Conservation (phyloP, 2,888 invertebrate species). For the Tinea pellionella region DNA sequence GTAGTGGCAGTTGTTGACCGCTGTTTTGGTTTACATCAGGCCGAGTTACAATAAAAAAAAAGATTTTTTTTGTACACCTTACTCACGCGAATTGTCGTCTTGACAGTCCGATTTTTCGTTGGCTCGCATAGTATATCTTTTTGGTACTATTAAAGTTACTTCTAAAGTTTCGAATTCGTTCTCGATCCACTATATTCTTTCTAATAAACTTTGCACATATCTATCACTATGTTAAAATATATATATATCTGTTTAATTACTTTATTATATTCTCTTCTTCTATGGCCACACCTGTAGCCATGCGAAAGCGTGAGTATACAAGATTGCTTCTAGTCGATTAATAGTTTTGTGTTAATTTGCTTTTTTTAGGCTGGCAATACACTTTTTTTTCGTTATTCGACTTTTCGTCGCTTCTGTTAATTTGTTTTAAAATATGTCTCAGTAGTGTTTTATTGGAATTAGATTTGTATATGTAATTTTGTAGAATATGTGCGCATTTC, state of each 20-base stretch:
- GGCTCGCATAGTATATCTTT: no score
- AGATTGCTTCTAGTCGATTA: conserved; percentile 43
- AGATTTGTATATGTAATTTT: not conserved
- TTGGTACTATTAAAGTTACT: no score
- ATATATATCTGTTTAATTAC: conserved; percentile 24
- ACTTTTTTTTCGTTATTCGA: not conserved
- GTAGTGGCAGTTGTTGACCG: no score
- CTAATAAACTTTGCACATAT: not conserved
- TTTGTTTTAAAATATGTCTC: conserved; percentile 20
- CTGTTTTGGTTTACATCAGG: no score
- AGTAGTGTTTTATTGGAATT: conserved; percentile 20
- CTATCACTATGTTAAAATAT: no score
- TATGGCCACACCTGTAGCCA: conserved; percentile 65
- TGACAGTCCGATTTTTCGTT: no score
- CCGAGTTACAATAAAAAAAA: no score
- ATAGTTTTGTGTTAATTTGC: conserved; percentile 19
- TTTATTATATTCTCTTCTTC: conserved; percentile 57
- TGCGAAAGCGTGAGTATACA: conserved; percentile 68
- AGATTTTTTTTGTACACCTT: no score
- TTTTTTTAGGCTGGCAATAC: conserved; percentile 11
- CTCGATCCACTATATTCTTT: no score
- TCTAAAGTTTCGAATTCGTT: no score
- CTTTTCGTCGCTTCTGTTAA: conserved; percentile 16
- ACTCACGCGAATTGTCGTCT: no score
- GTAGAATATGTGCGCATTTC: not conserved